Conservation (phyloP, 2,113 vertebrate species). For the Cacatua alba region DNA sequence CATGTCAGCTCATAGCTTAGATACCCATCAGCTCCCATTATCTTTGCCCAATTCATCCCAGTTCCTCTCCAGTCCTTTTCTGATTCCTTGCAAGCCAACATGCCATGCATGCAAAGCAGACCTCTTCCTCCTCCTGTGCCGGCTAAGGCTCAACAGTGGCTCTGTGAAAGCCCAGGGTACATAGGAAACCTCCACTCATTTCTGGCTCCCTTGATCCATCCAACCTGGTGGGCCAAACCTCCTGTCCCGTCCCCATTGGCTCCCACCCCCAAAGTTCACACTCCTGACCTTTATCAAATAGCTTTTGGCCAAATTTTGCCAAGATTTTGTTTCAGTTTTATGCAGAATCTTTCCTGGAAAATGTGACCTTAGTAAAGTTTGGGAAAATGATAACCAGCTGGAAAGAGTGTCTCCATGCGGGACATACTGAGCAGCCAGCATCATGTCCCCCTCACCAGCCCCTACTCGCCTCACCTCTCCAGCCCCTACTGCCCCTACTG, state of each 20-base stretch:
- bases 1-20: neutral
- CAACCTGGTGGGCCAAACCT: neutral
- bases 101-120: neutral
- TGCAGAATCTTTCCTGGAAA: neutral
- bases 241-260: neutral
- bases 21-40: neutral
- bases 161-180: neutral
- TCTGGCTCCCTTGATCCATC: neutral
- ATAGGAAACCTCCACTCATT: neutral
- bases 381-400: neutral
- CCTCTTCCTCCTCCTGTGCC: neutral
- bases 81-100: neutral
- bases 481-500: neutral
- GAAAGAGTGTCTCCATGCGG: neutral
- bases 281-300: neutral
- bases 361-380: neutral
- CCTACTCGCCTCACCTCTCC: neutral
- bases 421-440: neutral
- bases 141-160: neutral
- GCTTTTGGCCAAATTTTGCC: neutral
- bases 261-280: neutral
- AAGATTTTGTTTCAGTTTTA: neutral
- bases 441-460: neutral
- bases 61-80: neutral
- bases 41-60: neutral